A percentile compares a stretch with the other conserved stretches of the same genome.
These are phyloP conservation scores for Frankliniella intonsa DNA, from an alignment of 2,888 invertebrate genomes.

Conservation along the genomic window DNA sequence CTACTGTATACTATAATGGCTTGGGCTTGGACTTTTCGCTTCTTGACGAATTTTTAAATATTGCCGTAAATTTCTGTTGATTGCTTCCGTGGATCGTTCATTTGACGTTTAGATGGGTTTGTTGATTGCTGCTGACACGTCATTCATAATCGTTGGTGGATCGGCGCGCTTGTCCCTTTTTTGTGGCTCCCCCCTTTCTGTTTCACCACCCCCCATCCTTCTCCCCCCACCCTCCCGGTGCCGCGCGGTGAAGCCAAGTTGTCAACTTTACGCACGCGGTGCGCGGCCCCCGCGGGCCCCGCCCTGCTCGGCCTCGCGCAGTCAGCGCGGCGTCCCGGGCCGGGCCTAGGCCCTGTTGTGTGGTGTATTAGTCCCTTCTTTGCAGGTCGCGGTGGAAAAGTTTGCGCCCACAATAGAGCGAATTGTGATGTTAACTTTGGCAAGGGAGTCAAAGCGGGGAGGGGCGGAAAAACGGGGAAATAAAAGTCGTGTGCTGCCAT, in stretches of 20 bases:
- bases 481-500: no score
- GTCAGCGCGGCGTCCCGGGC: background rate
- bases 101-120: no score
- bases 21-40: no score
- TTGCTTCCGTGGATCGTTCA: no score
- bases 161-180: no score
- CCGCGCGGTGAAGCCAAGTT: background rate
- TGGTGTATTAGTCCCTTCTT: background rate
- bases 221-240: background rate
- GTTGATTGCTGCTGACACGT: no score
- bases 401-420: conserved; percentile 15
- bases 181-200: background rate
- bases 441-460: background rate
- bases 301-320: no score
- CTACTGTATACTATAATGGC: no score
- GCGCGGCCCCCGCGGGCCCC: background rate
- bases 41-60: no score
- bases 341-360: background rate
- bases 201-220: background rate
- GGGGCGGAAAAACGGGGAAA: background rate
- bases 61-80: no score
- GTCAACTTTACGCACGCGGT: background rate
- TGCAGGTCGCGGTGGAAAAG: background rate
- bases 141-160: no score
- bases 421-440: conserved; percentile 21